Conservation (phyloP, 2,113 vertebrate species). For the Ciconia maguari region DNA sequence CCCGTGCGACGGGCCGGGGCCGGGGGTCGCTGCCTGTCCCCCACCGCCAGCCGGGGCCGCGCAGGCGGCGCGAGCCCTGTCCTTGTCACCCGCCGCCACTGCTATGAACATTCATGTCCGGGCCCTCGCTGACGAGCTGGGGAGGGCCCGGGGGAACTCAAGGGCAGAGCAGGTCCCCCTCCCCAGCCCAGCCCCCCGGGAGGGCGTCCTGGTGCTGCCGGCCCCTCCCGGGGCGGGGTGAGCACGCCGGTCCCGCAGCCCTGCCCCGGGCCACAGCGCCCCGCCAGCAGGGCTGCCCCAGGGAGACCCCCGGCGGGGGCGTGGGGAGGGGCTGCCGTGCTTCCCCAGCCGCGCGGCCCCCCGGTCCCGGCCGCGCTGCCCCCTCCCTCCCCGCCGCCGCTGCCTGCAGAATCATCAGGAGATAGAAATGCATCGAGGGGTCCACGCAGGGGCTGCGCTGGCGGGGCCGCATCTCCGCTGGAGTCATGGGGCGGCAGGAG, state of each 20-base stretch:
- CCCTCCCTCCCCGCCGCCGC: neutral
- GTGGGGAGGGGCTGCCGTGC: no score
- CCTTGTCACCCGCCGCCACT: neutral
- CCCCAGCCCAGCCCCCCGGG: neutral
- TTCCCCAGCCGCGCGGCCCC: no score
- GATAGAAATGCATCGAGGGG: slow-evolving; percentile 71
- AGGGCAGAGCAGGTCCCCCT: no score
- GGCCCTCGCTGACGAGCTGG: neutral
- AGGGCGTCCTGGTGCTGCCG: neutral
- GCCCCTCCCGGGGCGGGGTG: neutral
- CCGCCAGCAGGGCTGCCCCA: neutral
- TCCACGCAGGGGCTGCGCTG: neutral
- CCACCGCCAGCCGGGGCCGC: no score
- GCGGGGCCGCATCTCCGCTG: neutral
- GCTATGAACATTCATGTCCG: no score
- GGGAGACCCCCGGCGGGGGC: no score
- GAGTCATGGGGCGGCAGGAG: slow-evolving; percentile 30
- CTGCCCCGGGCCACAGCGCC: neutral
- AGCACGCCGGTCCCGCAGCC: no score
- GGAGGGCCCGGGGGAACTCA: neutral
- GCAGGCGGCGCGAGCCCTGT: neutral
- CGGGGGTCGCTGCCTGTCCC: neutral
- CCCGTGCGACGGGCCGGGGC: neutral
- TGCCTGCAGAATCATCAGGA: slow-evolving; percentile 72
- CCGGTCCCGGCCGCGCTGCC: no score